A percentile compares a stretch with the other conserved stretches of the same genome.
Evolutionary conservation across 2,797 vertebrate genomes (phyloP).

Genomic region (Squalus acanthias): DNA sequence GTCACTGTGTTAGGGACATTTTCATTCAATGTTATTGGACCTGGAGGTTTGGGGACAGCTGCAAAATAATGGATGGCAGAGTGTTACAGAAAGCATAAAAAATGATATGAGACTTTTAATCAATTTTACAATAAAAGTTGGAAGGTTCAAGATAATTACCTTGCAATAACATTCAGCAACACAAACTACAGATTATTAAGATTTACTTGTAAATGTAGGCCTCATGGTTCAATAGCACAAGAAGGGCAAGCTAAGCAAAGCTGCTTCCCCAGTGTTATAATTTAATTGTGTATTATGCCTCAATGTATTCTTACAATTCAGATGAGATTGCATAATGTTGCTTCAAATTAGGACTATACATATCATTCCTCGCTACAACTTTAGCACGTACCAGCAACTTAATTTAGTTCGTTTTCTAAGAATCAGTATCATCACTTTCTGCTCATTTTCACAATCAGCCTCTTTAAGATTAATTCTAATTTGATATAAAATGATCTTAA

Average conservation of each 20-base stretch:
- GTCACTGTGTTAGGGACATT: constrained; percentile 73
- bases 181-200: neutral
- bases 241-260: neutral
- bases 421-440: neutral
- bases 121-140: neutral
- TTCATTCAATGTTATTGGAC: constrained; percentile 65
- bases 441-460: neutral
- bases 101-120: neutral
- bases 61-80: neutral
- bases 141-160: neutral
- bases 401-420: neutral
- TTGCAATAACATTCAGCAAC: neutral
- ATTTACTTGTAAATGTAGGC: neutral
- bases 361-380: neutral
- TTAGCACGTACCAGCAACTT: neutral
- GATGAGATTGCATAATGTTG: neutral
- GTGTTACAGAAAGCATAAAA: neutral
- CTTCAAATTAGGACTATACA: neutral
- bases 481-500: neutral
- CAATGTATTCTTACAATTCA: neutral
- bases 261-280: neutral
- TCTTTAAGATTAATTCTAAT: neutral
- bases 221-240: neutral
- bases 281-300: neutral
- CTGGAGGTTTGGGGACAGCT: constrained; percentile 74